Evolutionary conservation across 2,113 vertebrate species (phyloP), one percentile per base, ranked within the genome.

Genomic region (Nannobrachium achirus): DNA sequence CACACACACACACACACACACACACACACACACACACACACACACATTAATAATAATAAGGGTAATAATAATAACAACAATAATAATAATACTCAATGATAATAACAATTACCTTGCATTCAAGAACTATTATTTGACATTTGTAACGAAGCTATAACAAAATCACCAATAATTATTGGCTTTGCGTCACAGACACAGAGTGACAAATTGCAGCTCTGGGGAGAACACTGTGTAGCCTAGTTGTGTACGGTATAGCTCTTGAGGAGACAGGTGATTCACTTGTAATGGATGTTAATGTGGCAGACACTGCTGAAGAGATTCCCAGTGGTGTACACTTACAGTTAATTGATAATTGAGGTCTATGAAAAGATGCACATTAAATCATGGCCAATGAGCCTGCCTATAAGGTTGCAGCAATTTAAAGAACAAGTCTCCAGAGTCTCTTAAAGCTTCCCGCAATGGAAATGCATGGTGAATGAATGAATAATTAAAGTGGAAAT

Each of bases 311-410:
- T 59, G 71, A 82, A 75, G 63, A 75, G 80, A 87, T 82, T 86
- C 89, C 88, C 82, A 69, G 71, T 69, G 82, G 86, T 86, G 74
- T 74, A 74, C 71, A 82, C 82, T 88, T 85, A 85, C 79, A 81
- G 69, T 79, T 85, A 87, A 87, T 87, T 88, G 85, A 91, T 89
- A 84, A 86, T 66, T 79, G 86, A 85, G 80, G 80, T 86, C 80
- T 88, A 83, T 88, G 82, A 85, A 88, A 83, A 87, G 88, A 89
- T 86, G 86, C 82, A 76, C 85, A 81, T 81, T 83, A 88, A 84
- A 81, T 87, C 83, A 82, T 52, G 55, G 79, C 73, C 85, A 83
- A 71, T 59, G 72, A 86, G 80, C 56, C 72, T 71, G 83, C 76
- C 75, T 84, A 79, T 85, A 84, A 73, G 75, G 79, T 82, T 86